These are phyloP conservation scores for Notarius quadriscutis DNA, from an alignment of 2,113 vertebrate species.

Conservation along the genomic window DNA sequence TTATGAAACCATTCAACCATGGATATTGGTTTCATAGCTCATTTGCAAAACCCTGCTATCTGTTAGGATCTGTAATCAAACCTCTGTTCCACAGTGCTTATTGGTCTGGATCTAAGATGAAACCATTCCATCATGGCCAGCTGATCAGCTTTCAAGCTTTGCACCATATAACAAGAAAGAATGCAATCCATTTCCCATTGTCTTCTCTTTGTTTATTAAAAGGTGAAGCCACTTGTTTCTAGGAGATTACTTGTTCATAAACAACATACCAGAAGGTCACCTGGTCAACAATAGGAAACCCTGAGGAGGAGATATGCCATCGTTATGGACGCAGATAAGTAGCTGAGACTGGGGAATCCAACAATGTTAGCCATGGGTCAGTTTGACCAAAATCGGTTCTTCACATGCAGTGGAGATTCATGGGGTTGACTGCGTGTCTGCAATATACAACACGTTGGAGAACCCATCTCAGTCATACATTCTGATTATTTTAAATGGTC, in stretches of 20 bases:
- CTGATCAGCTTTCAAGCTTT: background rate
- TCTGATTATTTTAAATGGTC: background rate
- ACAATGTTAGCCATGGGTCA: background rate
- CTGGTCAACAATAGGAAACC: background rate
- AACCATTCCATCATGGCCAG: background rate
- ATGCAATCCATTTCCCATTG: background rate
- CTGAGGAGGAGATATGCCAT: background rate
- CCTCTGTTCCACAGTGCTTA: background rate
- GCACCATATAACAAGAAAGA: background rate
- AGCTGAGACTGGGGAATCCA: background rate
- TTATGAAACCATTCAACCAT: background rate
- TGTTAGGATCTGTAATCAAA: background rate
- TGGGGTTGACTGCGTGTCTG: background rate
- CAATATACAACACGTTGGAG: background rate
- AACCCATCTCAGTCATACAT: background rate
- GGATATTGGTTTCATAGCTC: background rate
- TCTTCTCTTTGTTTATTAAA: background rate
- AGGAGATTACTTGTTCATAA: background rate
- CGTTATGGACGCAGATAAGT: background rate
- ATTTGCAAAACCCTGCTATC: background rate
- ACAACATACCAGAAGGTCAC: background rate
- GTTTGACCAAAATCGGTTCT: background rate
- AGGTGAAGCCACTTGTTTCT: background rate
- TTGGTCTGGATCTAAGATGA: background rate
- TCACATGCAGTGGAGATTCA: background rate